phyloP scores from a whole-genome alignment of 2,113 vertebrate species.

The Ranitomeya imitator region DNA sequence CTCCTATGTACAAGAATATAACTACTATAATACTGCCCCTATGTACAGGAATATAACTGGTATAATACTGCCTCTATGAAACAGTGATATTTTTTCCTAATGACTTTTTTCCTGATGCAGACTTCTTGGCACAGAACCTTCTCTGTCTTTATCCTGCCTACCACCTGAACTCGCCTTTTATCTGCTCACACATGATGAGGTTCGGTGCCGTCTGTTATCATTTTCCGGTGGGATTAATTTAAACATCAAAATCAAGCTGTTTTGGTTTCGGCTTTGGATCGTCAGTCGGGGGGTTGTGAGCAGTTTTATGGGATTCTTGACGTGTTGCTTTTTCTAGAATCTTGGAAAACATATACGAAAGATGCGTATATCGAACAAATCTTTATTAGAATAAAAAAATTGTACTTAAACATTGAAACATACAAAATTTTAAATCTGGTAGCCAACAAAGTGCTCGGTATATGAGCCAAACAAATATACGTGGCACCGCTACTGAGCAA shows the following conservation, averaged over 20 bases:
- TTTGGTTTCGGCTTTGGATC: slow-evolving; percentile 18
- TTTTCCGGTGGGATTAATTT: slow-evolving; percentile 54
- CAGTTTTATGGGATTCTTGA: slow-evolving; percentile 35
- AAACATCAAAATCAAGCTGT: slow-evolving; percentile 56
- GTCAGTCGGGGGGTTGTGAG: slow-evolving; percentile 15
- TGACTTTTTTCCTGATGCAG: neutral
- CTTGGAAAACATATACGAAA: no score
- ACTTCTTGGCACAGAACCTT: neutral
- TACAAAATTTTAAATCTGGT: no score
- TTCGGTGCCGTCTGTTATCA: slow-evolving; percentile 45
- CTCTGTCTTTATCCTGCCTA: neutral
- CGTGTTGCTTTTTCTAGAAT: slow-evolving; percentile 13
- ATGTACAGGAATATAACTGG: neutral
- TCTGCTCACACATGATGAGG: slow-evolving; percentile 31
- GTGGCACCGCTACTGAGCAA: no score
- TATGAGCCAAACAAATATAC: no score
- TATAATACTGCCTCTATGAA: neutral
- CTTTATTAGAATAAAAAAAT: no score
- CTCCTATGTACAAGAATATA: neutral
- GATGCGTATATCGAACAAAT: no score
- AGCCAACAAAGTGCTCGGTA: no score
- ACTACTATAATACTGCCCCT: slow-evolving; percentile 3
- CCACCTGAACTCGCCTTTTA: neutral
- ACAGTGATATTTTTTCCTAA: neutral
- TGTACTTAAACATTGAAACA: no score